Conservation (phyloP, 2,113 vertebrate species). For the Dipodomys ordii region DNA sequence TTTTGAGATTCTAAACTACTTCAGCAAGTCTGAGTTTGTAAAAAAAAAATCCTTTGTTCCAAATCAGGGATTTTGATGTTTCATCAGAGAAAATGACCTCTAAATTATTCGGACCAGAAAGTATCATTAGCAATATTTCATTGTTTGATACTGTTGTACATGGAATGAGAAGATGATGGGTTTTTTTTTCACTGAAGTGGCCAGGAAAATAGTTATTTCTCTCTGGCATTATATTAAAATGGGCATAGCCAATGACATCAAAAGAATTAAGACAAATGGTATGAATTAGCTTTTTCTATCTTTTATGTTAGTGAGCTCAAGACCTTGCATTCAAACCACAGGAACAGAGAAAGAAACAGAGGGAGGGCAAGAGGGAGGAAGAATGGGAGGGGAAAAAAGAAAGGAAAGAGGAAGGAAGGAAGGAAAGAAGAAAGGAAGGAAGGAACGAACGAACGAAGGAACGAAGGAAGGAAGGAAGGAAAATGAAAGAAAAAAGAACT, state of each 20-base stretch:
- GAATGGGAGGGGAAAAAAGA: too few relatives aligned
- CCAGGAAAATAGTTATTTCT: conserved; percentile 42
- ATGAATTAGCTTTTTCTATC: rapidly evolving
- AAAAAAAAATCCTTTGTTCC: neutral
- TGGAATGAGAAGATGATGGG: conserved; percentile 51
- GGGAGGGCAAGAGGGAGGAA: too few relatives aligned
- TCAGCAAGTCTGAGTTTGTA: conserved; percentile 46
- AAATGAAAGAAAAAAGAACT: neutral
- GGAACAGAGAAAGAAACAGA: too few relatives aligned
- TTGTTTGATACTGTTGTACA: neutral
- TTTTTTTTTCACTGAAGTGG: conserved; percentile 2
- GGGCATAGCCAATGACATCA: neutral
- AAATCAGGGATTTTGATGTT: neutral
- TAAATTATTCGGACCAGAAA: neutral
- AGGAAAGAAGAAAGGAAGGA: too few relatives aligned
- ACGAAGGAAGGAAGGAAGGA: too few relatives aligned
- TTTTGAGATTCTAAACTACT: conserved; percentile 52
- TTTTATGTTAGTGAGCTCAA: neutral
- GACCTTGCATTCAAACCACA: too few relatives aligned
- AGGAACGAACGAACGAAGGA: neutral
- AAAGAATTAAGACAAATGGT: neutral
- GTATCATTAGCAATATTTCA: neutral
- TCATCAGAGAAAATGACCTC: neutral
- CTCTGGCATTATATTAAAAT: conserved; percentile 38
- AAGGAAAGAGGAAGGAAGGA: neutral